Percentiles rank a stretch among this genome's conserved stretches.
Evolutionary conservation across 2,797 vertebrate genomes (phyloP).

Genomic region (Poeciliopsis turneri): DNA sequence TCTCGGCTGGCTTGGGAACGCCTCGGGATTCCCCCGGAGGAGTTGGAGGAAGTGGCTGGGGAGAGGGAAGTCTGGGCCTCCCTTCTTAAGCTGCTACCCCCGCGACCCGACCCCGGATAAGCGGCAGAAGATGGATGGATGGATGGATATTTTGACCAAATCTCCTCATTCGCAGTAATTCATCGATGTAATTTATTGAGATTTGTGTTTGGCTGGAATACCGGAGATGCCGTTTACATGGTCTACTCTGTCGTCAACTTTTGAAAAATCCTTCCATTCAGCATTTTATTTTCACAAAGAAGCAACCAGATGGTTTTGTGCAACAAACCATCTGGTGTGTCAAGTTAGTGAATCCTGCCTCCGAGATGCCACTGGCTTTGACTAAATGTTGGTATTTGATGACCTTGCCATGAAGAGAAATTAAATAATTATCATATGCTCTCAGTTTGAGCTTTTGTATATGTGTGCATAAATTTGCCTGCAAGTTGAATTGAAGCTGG

Average conservation of each 20-base stretch:
- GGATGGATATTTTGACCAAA: background rate
- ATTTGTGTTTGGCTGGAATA: background rate
- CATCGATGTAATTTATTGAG: background rate
- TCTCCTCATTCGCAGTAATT: background rate
- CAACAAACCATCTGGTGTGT: slow-evolving; percentile 9
- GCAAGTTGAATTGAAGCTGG: background rate
- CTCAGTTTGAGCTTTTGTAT: background rate
- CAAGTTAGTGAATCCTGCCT: background rate
- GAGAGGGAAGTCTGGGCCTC: no score
- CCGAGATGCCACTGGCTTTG: background rate
- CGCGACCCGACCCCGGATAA: no score
- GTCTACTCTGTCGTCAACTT: background rate
- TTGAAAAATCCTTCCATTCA: background rate
- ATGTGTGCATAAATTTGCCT: background rate
- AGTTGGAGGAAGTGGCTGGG: no score
- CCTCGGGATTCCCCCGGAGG: no score
- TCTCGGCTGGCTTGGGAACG: no score
- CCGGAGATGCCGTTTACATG: background rate
- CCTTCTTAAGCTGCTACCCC: no score
- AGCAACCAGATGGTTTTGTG: slow-evolving; percentile 5
- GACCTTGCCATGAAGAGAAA: background rate
- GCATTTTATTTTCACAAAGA: background rate
- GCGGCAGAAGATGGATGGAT: no score
- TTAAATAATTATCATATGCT: slow-evolving; percentile 3
- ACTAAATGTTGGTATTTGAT: background rate